These are phyloP conservation scores for Mungos mungo DNA, from an alignment of 2,113 vertebrate species.

Conservation along the genomic window DNA sequence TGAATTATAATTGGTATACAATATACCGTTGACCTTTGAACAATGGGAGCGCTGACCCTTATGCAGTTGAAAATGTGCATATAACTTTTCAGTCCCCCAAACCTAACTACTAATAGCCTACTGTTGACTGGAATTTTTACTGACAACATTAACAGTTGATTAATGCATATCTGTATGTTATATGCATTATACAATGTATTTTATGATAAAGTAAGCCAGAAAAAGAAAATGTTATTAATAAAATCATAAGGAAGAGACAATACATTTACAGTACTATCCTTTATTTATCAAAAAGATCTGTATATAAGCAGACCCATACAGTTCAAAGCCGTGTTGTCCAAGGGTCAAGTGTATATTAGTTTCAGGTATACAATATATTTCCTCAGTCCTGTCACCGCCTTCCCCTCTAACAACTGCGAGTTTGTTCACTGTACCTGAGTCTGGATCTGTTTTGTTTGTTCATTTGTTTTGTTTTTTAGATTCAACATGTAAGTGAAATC, in stretches of 20 bases:
- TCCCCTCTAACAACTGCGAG: background rate
- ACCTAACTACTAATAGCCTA: background rate
- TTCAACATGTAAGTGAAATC: background rate
- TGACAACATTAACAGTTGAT: background rate
- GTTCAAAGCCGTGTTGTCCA: background rate
- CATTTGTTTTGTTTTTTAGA: background rate
- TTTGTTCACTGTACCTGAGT: background rate
- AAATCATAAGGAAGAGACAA: background rate
- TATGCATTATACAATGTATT: background rate
- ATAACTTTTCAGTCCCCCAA: background rate
- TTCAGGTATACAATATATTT: background rate
- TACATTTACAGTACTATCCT: background rate
- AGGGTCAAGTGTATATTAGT: background rate
- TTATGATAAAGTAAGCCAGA: background rate
- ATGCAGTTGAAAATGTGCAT: background rate
- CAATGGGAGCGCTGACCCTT: background rate
- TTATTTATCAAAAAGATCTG: background rate
- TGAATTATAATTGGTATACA: background rate
- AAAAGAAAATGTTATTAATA: background rate
- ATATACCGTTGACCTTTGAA: background rate
- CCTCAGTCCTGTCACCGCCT: background rate
- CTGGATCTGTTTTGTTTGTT: background rate
- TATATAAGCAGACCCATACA: background rate
- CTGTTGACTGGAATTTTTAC: background rate
- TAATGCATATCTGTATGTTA: background rate